A percentile compares a stretch with the other conserved stretches of the same genome.
phyloP scores from a whole-genome alignment of 2,888 invertebrate species.

The Epistrophe eligans region DNA sequence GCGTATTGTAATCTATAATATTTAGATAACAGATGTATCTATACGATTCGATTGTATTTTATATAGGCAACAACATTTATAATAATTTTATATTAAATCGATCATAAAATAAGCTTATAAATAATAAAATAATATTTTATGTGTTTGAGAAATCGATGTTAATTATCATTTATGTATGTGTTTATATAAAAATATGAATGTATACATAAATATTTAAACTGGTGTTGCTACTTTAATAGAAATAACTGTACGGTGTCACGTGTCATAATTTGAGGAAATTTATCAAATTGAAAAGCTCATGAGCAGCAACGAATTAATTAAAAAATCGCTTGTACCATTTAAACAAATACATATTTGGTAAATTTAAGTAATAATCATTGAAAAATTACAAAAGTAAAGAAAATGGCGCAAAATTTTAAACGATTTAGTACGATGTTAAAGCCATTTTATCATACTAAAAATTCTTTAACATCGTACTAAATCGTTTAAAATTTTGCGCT shows the following conservation, averaged over 20 bases:
- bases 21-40: not conserved
- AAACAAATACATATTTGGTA: too few relatives aligned
- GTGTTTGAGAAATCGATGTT: slow-evolving; percentile 7
- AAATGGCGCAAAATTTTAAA: too few relatives aligned
- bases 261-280: not conserved
- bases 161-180: not conserved
- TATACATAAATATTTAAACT: too few relatives aligned
- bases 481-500: too few relatives aligned
- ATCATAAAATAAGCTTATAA: slow-evolving; percentile 5
- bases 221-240: not conserved
- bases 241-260: not conserved
- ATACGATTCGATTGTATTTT: not conserved
- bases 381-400: too few relatives aligned
- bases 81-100: not conserved
- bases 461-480: too few relatives aligned
- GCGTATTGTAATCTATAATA: slow-evolving; percentile 34
- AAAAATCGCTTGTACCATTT: not conserved
- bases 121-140: not conserved
- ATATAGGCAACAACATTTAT: not conserved
- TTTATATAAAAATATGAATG: too few relatives aligned
- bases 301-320: not conserved
- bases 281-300: not conserved
- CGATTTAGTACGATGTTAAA: too few relatives aligned
- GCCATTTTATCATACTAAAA: too few relatives aligned
- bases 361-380: too few relatives aligned